These are phyloP conservation scores for Thalassoma bifasciatum DNA, from an alignment of 2,113 vertebrate species.

Conservation along the genomic window DNA sequence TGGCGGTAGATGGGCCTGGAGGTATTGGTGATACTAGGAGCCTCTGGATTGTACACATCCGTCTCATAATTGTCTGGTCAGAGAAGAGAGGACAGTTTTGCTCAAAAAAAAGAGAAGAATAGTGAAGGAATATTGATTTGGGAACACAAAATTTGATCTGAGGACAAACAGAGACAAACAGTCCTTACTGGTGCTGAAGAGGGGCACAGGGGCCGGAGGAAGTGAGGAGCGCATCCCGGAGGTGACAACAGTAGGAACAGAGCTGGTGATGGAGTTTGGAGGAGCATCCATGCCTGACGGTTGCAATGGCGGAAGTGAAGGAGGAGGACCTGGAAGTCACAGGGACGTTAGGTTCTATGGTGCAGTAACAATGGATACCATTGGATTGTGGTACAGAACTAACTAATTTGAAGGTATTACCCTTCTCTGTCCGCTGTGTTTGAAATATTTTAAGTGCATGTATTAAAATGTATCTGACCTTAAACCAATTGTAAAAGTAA, in stretches of 20 bases:
- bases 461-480: not conserved
- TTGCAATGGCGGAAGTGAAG: constrained; percentile 93
- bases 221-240: constrained; percentile 93
- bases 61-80: constrained; percentile 91
- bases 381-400: too few species aligned
- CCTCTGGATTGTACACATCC: constrained; percentile 97
- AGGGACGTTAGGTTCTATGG: not conserved
- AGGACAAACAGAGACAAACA: not conserved
- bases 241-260: constrained; percentile 95
- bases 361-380: too few species aligned
- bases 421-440: too few species aligned
- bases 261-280: constrained; percentile 94
- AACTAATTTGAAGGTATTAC: too few species aligned
- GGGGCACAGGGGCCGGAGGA: constrained; percentile 89
- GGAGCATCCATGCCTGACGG: constrained; percentile 96
- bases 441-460: not conserved
- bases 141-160: not conserved
- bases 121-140: not conserved
- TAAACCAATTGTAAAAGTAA: not conserved
- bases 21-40: constrained; percentile 95
- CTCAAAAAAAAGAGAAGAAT: not conserved
- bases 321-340: constrained; percentile 89
- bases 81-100: constrained; percentile 60
- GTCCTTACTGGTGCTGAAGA: constrained; percentile 88
- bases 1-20: constrained; percentile 95